phyloP scores from a whole-genome alignment of 2,113 vertebrate species.

The Cyprinodon brontotheroides region DNA sequence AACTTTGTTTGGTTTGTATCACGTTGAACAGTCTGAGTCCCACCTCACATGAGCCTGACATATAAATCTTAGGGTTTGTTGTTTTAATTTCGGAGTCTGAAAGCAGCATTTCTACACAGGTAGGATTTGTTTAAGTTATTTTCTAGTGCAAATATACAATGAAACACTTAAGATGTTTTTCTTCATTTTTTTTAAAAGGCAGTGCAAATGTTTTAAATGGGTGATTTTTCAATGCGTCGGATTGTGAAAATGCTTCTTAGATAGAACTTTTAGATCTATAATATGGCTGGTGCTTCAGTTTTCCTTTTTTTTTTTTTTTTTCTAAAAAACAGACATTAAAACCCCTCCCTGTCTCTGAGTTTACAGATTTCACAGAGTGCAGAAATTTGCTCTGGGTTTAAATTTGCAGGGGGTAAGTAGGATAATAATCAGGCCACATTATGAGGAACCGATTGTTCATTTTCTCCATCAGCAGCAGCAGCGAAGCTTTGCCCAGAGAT shows the following conservation, averaged over 20 bases:
- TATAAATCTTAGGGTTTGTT: constrained; percentile 29
- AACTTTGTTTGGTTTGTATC: constrained; percentile 70
- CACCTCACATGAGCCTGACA: constrained; percentile 53
- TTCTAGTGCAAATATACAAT: constrained; percentile 16
- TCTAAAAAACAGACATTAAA: constrained; percentile 26
- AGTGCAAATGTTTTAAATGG: constrained; percentile 6
- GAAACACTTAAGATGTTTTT: neutral
- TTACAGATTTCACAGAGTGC: constrained; percentile 68
- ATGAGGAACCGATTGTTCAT: constrained; percentile 83
- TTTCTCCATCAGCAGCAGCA: constrained; percentile 81
- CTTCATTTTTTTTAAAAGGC: neutral
- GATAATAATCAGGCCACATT: constrained; percentile 83
- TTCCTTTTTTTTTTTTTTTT: constrained; percentile 16
- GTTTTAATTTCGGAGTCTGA: constrained; percentile 53
- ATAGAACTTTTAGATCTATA: constrained; percentile 45
- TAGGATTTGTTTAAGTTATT: constrained; percentile 74
- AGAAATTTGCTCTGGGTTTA: constrained; percentile 72
- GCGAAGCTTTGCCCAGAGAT: constrained; percentile 79
- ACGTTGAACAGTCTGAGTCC: constrained; percentile 62
- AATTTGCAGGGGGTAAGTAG: constrained; percentile 81
- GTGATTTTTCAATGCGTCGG: constrained; percentile 5
- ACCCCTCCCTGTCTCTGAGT: constrained; percentile 53
- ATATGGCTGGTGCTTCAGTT: constrained; percentile 49
- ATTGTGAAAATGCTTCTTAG: constrained; percentile 38
- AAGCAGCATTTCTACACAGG: constrained; percentile 77